Evolutionary conservation across 37 sponge, comb jelly and placozoan genomes (phyloP).

Genomic region (Spongilla lacustris): DNA sequence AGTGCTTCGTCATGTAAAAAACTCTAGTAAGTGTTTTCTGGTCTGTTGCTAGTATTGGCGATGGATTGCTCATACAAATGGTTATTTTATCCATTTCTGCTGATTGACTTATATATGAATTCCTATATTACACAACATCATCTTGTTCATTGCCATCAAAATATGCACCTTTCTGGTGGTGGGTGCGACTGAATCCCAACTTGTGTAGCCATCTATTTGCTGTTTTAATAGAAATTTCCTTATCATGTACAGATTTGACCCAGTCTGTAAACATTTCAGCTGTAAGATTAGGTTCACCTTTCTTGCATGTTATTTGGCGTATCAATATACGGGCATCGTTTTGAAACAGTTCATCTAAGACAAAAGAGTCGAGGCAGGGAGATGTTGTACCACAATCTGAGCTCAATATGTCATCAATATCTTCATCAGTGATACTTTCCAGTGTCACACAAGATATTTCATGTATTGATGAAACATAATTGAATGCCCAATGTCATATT

Average conservation of each 20-base stretch:
- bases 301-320: conserved; percentile 10
- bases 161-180: conserved; percentile 32
- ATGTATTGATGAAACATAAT: neutral
- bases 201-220: conserved; percentile 27
- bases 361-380: neutral
- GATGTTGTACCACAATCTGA: neutral
- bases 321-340: conserved; percentile 26
- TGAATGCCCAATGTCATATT: neutral
- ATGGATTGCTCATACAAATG: neutral
- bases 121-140: conserved; percentile 45
- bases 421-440: conserved; percentile 2
- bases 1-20: conserved; percentile 57
- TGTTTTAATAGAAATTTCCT: conserved; percentile 18
- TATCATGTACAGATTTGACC: neutral
- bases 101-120: neutral
- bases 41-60: neutral
- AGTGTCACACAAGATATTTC: neutral
- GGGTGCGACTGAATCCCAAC: conserved; percentile 24
- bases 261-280: conserved; percentile 3
- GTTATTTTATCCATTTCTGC: neutral
- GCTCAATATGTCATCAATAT: conserved; percentile 2
- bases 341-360: conserved; percentile 29
- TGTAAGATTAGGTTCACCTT: conserved; percentile 61
- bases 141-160: conserved; percentile 66
- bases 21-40: conserved; percentile 14